These are phyloP conservation scores for Corythoichthys haematopterus DNA, from an alignment of 2,113 vertebrate species.

Conservation along the genomic window DNA sequence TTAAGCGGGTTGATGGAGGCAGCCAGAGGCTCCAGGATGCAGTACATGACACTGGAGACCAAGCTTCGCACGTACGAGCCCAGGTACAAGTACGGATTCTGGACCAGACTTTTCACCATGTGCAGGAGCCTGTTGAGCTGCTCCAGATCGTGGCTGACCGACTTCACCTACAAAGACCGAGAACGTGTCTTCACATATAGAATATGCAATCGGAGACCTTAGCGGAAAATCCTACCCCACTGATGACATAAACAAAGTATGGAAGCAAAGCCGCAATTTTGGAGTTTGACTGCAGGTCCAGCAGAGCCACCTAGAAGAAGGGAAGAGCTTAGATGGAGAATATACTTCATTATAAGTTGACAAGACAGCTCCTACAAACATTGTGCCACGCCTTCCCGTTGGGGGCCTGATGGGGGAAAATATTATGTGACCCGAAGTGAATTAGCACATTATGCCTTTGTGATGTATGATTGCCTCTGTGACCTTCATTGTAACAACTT, in stretches of 20 bases:
- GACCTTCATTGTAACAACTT: too few relatives aligned
- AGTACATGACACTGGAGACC: slow-evolving; percentile 90
- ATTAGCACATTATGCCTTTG: too few relatives aligned
- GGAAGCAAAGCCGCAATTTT: slow-evolving; percentile 88
- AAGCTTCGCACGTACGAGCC: slow-evolving; percentile 86
- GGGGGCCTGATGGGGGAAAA: too few relatives aligned
- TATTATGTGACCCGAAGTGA: too few relatives aligned
- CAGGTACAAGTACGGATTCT: slow-evolving; percentile 86
- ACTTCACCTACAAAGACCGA: slow-evolving; percentile 78
- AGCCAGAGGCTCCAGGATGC: slow-evolving; percentile 86
- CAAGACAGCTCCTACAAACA: too few relatives aligned
- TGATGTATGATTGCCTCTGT: too few relatives aligned
- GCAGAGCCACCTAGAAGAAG: slow-evolving; percentile 77
- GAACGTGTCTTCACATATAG: not conserved
- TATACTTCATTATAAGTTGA: too few relatives aligned
- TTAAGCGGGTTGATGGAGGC: slow-evolving; percentile 96
- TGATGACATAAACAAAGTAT: slow-evolving; percentile 91
- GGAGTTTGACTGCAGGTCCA: slow-evolving; percentile 88
- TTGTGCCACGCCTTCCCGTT: too few relatives aligned
- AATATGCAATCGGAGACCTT: not conserved
- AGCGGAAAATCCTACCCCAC: slow-evolving; percentile 71
- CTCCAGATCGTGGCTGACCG: slow-evolving; percentile 86
- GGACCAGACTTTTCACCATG: slow-evolving; percentile 85
- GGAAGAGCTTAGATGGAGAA: not conserved
- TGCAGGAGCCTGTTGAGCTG: slow-evolving; percentile 87